Evolutionary conservation across 1,140 invertebrate species (phyloP).

Genomic region (Sipha flava): DNA sequence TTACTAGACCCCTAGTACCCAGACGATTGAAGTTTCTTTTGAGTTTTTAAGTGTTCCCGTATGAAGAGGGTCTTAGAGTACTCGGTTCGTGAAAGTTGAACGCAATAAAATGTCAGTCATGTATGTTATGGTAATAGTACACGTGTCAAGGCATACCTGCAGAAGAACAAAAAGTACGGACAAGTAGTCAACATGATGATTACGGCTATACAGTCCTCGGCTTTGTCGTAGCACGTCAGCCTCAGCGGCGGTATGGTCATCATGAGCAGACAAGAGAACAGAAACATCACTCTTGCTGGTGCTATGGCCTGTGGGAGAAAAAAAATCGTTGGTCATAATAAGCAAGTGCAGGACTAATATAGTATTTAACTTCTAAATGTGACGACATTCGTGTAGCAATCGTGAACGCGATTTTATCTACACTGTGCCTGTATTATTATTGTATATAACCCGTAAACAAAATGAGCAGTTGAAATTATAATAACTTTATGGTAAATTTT

Average conservation of each 20-base stretch:
- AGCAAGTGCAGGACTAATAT: too few species aligned
- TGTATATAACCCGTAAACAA: background rate
- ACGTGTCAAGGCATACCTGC: conserved; percentile 58
- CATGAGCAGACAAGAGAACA: conserved; percentile 83
- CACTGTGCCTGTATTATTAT: too few species aligned
- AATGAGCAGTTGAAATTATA: too few species aligned
- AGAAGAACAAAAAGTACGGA: conserved; percentile 98
- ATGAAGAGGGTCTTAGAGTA: too few species aligned
- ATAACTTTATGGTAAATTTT: too few species aligned
- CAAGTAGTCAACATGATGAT: conserved; percentile 92
- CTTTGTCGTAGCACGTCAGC: conserved; percentile 69
- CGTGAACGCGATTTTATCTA: too few species aligned
- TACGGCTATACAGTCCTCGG: conserved; percentile 83
- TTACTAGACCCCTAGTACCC: too few species aligned
- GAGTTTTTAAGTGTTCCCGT: too few species aligned
- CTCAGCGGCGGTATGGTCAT: conserved; percentile 73
- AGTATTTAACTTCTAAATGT: too few species aligned
- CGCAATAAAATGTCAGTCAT: background rate
- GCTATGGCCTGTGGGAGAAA: conserved; percentile 63
- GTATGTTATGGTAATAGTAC: too few species aligned
- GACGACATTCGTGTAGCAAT: too few species aligned
- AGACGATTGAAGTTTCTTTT: too few species aligned
- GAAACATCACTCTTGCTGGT: conserved; percentile 83
- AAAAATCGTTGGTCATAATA: background rate
- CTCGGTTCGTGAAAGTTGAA: background rate